These are phyloP conservation scores for Euthynnus affinis DNA, from an alignment of 2,797 vertebrate species.

Conservation along the genomic window DNA sequence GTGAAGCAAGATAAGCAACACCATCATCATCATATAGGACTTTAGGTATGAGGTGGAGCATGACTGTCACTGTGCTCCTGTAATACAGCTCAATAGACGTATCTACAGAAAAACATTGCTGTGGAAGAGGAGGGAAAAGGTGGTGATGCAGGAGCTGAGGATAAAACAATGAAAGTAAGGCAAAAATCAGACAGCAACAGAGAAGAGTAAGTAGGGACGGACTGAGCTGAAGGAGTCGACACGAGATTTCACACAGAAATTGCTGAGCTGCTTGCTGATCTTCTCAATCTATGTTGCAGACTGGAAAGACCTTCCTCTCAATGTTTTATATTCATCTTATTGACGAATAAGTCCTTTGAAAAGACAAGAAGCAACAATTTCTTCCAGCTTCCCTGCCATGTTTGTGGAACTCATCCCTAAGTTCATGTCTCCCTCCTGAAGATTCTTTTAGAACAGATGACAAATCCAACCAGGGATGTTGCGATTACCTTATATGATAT, in stretches of 20 bases:
- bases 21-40: no score
- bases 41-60: neutral
- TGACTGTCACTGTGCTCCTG: conserved; percentile 45
- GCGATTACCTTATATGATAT: no score
- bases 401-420: neutral
- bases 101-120: conserved; percentile 24
- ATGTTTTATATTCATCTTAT: conserved; percentile 27
- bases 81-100: conserved; percentile 46
- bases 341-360: conserved; percentile 15
- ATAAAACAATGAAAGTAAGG: neutral
- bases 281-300: conserved; percentile 7
- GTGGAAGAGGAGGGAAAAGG: conserved; percentile 5
- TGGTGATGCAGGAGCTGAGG: neutral
- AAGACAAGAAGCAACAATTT: conserved; percentile 21
- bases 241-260: neutral
- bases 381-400: neutral
- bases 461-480: neutral
- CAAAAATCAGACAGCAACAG: neutral
- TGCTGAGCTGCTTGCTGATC: conserved; percentile 11
- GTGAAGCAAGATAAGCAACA: neutral
- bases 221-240: neutral
- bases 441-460: neutral
- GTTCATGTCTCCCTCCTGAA: neutral
- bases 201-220: neutral
- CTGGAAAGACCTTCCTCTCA: neutral